Conservation (phyloP, 1,140 invertebrate species). For the Neodiprion virginianus region DNA sequence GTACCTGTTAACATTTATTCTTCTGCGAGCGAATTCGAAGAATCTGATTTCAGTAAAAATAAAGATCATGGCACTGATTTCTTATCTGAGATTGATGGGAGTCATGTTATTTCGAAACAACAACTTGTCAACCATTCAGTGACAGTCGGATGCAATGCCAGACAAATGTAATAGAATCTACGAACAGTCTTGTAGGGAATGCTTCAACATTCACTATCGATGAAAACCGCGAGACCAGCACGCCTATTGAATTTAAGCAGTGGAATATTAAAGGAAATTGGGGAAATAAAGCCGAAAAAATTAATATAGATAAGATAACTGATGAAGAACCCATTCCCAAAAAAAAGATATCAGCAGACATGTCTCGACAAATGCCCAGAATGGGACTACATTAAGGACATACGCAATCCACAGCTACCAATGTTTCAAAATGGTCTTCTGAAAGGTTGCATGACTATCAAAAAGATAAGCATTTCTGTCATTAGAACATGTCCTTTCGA, state of each 20-base stretch:
- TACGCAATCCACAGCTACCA: neutral
- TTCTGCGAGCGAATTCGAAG: neutral
- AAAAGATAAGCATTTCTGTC: neutral
- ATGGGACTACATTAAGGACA: neutral
- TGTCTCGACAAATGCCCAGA: neutral
- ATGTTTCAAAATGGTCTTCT: neutral
- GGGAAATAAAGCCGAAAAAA: neutral
- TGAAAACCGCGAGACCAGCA: neutral
- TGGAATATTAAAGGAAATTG: neutral
- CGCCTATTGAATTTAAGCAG: neutral
- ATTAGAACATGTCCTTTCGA: slow-evolving; percentile 23
- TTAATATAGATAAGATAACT: neutral
- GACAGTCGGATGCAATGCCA: neutral
- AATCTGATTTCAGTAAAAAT: too few species aligned
- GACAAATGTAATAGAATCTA: too few species aligned
- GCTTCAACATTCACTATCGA: neutral
- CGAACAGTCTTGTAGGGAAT: too few species aligned
- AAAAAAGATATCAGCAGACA: neutral
- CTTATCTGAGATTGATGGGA: too few species aligned
- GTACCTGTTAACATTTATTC: too few species aligned
- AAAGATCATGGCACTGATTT: too few species aligned
- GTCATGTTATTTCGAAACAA: too few species aligned
- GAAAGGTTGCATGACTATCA: neutral
- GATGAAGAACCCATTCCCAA: neutral
- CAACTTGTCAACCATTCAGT: neutral